Conservation (phyloP, 2,113 vertebrate genomes). For the Cnemophilus loriae region DNA sequence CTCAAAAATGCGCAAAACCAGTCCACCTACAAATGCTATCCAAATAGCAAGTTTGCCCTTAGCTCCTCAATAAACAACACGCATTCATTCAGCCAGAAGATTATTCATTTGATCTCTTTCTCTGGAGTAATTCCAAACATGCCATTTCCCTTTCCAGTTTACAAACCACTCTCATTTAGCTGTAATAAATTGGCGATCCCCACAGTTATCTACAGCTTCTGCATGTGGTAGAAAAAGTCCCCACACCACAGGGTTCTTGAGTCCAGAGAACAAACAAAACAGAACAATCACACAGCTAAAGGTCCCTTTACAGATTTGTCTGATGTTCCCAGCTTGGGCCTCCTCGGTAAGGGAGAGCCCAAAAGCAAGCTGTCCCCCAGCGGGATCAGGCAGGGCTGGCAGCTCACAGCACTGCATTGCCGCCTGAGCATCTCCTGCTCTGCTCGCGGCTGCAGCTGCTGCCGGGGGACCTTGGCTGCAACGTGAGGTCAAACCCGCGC, state of each 20-base stretch:
- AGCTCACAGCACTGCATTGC: background rate
- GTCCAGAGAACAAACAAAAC: background rate
- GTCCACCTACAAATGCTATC: background rate
- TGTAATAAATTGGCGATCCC: background rate
- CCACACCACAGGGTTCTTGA: background rate
- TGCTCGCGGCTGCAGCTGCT: background rate
- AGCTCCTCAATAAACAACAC: background rate
- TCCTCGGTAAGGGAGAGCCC: background rate
- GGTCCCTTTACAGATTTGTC: background rate
- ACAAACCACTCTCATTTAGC: background rate
- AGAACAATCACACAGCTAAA: background rate
- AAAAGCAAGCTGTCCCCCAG: background rate
- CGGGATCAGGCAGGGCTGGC: background rate
- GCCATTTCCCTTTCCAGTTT: background rate
- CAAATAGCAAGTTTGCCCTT: background rate
- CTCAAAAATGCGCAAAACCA: background rate
- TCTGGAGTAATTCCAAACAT: background rate
- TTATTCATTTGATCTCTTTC: background rate
- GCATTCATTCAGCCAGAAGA: background rate
- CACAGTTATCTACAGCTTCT: background rate
- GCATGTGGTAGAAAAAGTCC: background rate
- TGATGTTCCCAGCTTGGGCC: background rate
- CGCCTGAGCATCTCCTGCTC: background rate
- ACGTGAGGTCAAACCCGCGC: rapidly evolving
- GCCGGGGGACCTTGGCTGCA: background rate